Conservation (phyloP, 2,888 invertebrate genomes). For the Belgica antarctica region DNA sequence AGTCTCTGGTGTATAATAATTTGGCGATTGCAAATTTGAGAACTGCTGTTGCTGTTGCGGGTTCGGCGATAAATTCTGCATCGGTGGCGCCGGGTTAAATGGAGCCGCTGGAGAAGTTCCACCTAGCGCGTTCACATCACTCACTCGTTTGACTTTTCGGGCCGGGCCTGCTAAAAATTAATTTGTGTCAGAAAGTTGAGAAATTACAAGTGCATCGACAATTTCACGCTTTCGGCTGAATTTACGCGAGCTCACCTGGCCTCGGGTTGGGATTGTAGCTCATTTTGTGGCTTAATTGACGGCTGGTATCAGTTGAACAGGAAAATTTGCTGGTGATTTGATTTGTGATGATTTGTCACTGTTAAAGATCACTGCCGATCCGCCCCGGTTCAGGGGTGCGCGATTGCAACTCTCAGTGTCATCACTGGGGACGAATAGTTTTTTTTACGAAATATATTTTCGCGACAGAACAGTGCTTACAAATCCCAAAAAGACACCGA, state of each 20-base stretch:
- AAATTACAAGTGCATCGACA: background rate
- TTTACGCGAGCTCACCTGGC: background rate
- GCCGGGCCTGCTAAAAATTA: constrained; percentile 49
- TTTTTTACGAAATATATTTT: no score
- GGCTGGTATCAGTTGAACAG: background rate
- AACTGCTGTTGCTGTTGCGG: constrained; percentile 4
- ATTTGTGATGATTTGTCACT: constrained; percentile 16
- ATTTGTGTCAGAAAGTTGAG: background rate
- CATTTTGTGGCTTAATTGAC: background rate
- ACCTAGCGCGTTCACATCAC: constrained; percentile 69
- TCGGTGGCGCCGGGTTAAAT: constrained; percentile 47
- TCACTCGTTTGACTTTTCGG: constrained; percentile 65
- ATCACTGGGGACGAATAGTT: background rate
- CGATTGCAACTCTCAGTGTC: background rate
- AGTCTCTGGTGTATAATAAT: constrained; percentile 34
- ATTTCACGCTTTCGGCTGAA: background rate
- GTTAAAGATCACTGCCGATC: background rate
- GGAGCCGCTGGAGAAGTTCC: constrained; percentile 49
- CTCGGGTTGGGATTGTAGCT: constrained; percentile 30
- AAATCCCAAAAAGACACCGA: background rate
- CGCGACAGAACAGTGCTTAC: background rate
- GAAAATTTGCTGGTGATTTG: background rate
- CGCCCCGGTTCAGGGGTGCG: background rate
- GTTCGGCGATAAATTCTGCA: background rate
- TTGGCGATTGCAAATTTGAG: constrained; percentile 24